Base-by-base conservation (phyloP, 2,888 invertebrate species). In the Macropis europaea region DNA sequence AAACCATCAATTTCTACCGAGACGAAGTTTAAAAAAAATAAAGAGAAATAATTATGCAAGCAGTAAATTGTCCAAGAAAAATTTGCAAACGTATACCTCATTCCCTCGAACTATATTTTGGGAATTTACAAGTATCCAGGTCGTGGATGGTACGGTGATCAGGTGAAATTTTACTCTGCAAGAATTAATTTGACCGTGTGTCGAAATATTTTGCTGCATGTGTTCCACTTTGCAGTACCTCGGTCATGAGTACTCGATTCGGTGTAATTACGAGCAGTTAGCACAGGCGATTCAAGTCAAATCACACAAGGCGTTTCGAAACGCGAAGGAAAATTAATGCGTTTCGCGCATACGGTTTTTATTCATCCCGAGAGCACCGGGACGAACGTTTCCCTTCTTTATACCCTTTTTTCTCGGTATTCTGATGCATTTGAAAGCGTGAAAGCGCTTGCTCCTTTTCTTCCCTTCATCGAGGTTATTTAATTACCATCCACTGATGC, bases 231-330 rank as follows among this genome's bases (percentile, higher is more conserved):
- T 28, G 34, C 34, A 38, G 22, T 38, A 24, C 47, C 19, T 30
- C 34, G 38, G 59, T 22, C 26, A 11, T 22, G 24, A 24, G 22
- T 47, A 34, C 32, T 64, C 43, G 15, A 36, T 17, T 43, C 19
- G 40, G 17, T 34, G 19, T 56, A 73, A 71, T 73, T 66, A 71
- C 15, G 54, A 40, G 40, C 45, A 67, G 52, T 61, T 72, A 57
- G 47, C 42, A 26, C n/a, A 32, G 40, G 54, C 56, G 56, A 60
- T 52, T 71, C 32, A 34, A 38, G 50, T 50, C 9, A 26, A 59
- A 43, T 22, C 56, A 19, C 32, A 48, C 15, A 15, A 15, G 42
- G 32, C 50, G 13, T 59, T 34, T 48, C 56, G 60, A 59, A 59
- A 70, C 56, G 26, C n/a, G 36, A 60, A 26, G 42, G 40, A 40